Conservation (phyloP, 2,797 vertebrate species). For the Aulostomus chinensis region DNA sequence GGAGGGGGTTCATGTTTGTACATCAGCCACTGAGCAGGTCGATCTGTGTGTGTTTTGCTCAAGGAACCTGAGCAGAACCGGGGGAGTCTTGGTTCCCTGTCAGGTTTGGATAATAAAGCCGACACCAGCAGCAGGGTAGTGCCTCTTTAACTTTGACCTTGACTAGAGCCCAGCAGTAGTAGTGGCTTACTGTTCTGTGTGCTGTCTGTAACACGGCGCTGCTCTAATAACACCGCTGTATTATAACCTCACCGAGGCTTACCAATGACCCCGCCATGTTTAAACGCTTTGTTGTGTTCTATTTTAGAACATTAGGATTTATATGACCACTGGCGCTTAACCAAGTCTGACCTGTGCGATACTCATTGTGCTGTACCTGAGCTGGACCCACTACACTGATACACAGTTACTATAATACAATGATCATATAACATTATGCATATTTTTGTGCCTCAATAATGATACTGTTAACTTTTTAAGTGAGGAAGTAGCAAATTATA, state of each 20-base stretch:
- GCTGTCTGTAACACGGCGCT: conserved; percentile 29
- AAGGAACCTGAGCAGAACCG: conserved; percentile 65
- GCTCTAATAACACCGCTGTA: conserved; percentile 13
- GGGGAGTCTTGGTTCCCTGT: conserved; percentile 57
- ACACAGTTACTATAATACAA: too few relatives aligned
- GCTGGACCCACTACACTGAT: neutral
- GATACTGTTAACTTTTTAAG: too few relatives aligned
- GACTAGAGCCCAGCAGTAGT: conserved; percentile 25
- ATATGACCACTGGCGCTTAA: conserved; percentile 12
- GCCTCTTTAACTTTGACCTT: conserved; percentile 55
- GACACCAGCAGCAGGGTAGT: conserved; percentile 61
- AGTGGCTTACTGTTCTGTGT: conserved; percentile 35
- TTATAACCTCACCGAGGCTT: conserved; percentile 29
- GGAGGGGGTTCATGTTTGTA: too few relatives aligned
- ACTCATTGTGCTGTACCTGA: conserved; percentile 15
- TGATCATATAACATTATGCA: too few relatives aligned
- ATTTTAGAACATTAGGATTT: conserved; percentile 9
- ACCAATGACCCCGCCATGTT: conserved; percentile 6
- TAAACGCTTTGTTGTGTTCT: conserved; percentile 19
- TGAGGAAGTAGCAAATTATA: too few relatives aligned
- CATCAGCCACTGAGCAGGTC: conserved; percentile 43
- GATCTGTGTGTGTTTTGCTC: conserved; percentile 74
- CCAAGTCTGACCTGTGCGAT: neutral
- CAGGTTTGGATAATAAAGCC: conserved; percentile 71
- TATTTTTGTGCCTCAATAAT: too few relatives aligned